Percentiles rank a stretch among this genome's conserved stretches.
phyloP scores from a whole-genome alignment of 1,140 invertebrate species.

The Ectropis grisescens region DNA sequence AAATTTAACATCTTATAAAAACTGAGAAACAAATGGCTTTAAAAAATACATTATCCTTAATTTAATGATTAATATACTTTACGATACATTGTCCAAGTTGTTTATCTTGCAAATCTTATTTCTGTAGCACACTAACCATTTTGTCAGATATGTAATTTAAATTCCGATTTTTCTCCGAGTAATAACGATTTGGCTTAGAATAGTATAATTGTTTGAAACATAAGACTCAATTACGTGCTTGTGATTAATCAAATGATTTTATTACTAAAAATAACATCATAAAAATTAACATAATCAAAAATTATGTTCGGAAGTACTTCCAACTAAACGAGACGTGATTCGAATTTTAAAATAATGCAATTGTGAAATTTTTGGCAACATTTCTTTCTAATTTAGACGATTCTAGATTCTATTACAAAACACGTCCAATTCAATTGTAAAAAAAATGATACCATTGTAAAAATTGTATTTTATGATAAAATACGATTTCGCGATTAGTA shows the following conservation, averaged over 20 bases:
- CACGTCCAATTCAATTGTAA: no score
- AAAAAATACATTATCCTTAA: constrained; percentile 67
- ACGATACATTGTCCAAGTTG: constrained; percentile 66
- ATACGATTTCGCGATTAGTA: no score
- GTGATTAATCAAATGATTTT: constrained; percentile 29
- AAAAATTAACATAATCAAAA: constrained; percentile 29
- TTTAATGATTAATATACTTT: constrained; percentile 61
- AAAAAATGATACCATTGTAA: no score
- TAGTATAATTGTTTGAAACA: constrained; percentile 44
- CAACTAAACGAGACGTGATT: constrained; percentile 25
- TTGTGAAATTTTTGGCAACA: no score
- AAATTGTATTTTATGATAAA: no score
- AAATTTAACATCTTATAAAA: constrained; percentile 60
- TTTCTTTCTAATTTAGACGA: no score
- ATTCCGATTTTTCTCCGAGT: constrained; percentile 67
- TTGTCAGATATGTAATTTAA: constrained; percentile 69
- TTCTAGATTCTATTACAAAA: no score
- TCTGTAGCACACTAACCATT: constrained; percentile 66
- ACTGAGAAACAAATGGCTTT: constrained; percentile 58
- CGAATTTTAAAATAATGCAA: no score
- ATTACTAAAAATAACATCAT: constrained; percentile 35
- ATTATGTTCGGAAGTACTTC: constrained; percentile 15
- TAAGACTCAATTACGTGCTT: constrained; percentile 31
- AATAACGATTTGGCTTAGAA: constrained; percentile 59
- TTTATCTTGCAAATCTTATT: constrained; percentile 58